phyloP scores from a whole-genome alignment of 2,888 invertebrate species.

The Carcina quercana region DNA sequence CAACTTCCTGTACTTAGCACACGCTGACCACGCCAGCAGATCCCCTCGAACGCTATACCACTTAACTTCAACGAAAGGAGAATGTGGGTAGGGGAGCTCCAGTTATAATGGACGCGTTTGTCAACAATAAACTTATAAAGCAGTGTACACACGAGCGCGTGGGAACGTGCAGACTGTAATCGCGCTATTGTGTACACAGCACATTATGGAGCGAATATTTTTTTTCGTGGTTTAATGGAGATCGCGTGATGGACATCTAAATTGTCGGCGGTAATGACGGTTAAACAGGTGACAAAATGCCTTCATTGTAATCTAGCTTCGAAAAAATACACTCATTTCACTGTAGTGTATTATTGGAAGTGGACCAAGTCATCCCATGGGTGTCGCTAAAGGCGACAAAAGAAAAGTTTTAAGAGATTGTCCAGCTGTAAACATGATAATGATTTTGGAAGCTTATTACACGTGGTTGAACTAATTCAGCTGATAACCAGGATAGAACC shows the following conservation, averaged over 20 bases:
- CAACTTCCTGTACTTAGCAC: conserved; percentile 13
- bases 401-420: too few relatives aligned
- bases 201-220: conserved; percentile 13
- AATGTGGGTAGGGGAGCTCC: conserved; percentile 12
- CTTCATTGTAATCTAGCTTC: too few relatives aligned
- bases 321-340: too few relatives aligned
- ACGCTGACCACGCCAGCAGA: conserved; percentile 9
- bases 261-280: conserved; percentile 10
- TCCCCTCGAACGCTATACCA: conserved; percentile 11
- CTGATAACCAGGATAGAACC: too few relatives aligned
- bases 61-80: conserved; percentile 10
- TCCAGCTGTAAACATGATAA: too few relatives aligned
- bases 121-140: conserved; percentile 22
- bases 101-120: conserved; percentile 16
- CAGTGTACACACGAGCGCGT: conserved; percentile 17
- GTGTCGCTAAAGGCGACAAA: too few relatives aligned
- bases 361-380: too few relatives aligned
- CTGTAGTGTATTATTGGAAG: too few relatives aligned
- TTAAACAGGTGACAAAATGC: conserved; percentile 17
- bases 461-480: too few relatives aligned
- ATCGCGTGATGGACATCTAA: conserved; percentile 18
- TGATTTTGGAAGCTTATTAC: too few relatives aligned
- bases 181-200: conserved; percentile 12
- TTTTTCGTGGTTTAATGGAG: conserved; percentile 15
- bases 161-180: conserved; percentile 19